Evolutionary conservation across 2,888 invertebrate species (phyloP), one percentile per base, ranked within the genome.

Genomic region (Cheilosia pagana): DNA sequence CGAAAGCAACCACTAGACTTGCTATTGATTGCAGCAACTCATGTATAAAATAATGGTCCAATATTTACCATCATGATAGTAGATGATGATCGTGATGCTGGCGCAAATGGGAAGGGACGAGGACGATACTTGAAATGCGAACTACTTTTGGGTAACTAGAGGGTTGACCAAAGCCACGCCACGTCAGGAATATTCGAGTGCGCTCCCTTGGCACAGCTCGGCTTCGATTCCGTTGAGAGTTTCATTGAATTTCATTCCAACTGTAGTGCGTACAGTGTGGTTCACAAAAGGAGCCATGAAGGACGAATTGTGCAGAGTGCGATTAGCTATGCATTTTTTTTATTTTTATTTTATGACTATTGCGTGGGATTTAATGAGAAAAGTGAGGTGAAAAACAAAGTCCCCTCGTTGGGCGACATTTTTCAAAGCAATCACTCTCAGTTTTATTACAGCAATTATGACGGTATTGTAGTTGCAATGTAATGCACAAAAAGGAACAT

Each of bases 21-120:
- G 76, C 75, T 76, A 88, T 88, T 87, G 88, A 89, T 89, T 89
- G 88, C 88, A 89, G 86, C 88, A 89, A 89, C 88, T 90, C 89
- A 89, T 89, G 90, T 89, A 89, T 89, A 89, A 90, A 89, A 89
- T 88, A 89, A 89, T 89, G 88, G 88, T 87, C 87, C 89, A 88
- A 89, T 89, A 89, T 90, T 89, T 89, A 89, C 88, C 88, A 79
- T 76, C 55, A 21, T 60, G 65, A 50, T 21, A 57, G 68, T 23
- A 23, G 62, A 50, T 39, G 35, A 48, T 67, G 48, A 28, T 21
- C 25, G 4, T 25, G 48, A 41, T 28, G 55, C n/a, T 28, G 43
- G 23, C 55, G 12, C 23, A 35, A 21, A 10, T 12, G 63, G 0
- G 28, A 3, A 0, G 12, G 45, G 21, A 12, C 48, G 28, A 31